phyloP scores from a whole-genome alignment of 2,113 vertebrate genomes.

The Erpornis zantholeuca region DNA sequence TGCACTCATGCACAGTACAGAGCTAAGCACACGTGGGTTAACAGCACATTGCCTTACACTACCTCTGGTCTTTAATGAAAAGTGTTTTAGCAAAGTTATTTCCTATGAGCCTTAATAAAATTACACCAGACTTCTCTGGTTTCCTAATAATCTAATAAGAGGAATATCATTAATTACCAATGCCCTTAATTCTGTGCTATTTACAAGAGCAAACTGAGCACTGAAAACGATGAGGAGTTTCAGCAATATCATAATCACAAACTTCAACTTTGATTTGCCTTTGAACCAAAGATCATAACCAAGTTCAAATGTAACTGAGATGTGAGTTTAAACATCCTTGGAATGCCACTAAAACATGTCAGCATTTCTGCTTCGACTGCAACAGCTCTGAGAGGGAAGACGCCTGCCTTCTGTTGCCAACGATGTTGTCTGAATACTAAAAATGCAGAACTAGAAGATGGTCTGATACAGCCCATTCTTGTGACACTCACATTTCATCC shows the following conservation, averaged over 20 bases:
- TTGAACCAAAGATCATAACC: slow-evolving; percentile 8
- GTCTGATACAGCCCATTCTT: not conserved
- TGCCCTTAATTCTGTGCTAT: not conserved
- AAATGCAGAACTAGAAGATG: not conserved
- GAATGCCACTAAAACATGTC: not conserved
- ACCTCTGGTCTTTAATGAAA: not conserved
- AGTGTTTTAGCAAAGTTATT: not conserved
- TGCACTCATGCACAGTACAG: not conserved
- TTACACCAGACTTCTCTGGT: not conserved
- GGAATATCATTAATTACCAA: not conserved
- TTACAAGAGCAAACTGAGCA: not conserved
- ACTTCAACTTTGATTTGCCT: not conserved
- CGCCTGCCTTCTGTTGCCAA: not conserved
- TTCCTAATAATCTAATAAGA: not conserved
- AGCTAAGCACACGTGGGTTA: not conserved
- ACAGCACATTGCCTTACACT: not conserved
- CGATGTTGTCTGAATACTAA: not conserved
- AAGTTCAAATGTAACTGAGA: slow-evolving; percentile 10
- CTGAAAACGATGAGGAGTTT: not conserved
- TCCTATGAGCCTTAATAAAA: not conserved
- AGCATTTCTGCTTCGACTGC: not conserved
- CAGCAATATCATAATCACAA: not conserved
- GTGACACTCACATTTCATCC: slow-evolving; percentile 1
- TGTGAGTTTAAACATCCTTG: slow-evolving; percentile 11
- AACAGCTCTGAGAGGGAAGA: not conserved